Evolutionary conservation across 2,797 vertebrate species (phyloP).

Genomic region (Paguma larvata): DNA sequence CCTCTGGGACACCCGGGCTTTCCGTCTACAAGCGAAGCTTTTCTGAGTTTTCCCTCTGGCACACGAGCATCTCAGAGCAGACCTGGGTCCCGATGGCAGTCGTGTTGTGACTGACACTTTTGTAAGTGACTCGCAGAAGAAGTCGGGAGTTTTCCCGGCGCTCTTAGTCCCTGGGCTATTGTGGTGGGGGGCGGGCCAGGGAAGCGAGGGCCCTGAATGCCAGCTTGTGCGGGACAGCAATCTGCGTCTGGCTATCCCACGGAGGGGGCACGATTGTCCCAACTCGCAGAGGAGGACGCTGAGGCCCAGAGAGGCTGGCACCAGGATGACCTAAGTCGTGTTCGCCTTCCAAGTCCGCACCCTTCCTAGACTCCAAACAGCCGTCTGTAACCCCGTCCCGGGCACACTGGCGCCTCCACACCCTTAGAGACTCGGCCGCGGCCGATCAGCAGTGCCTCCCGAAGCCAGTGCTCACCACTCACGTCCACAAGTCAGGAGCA

Average conservation of each 20-base stretch:
- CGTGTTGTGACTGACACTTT: rapidly evolving
- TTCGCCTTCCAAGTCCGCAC: not conserved
- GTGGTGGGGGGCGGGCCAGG: not conserved
- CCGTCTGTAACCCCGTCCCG: rapidly evolving
- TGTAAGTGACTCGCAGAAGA: not conserved
- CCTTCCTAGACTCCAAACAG: not conserved
- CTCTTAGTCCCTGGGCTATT: not conserved
- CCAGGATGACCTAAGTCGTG: not conserved
- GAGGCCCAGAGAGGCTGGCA: not conserved
- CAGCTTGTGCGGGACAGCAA: rapidly evolving
- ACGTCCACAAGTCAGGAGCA: rapidly evolving
- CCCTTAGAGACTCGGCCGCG: not conserved
- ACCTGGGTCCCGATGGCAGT: not conserved
- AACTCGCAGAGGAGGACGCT: not conserved
- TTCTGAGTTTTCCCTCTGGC: not conserved
- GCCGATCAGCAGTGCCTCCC: rapidly evolving
- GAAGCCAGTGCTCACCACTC: not conserved
- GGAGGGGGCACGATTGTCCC: not conserved
- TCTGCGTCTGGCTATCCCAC: not conserved
- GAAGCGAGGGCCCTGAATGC: rapidly evolving
- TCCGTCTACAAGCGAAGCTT: not conserved
- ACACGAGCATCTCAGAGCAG: rapidly evolving
- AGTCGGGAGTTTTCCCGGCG: rapidly evolving
- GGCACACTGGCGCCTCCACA: too few species aligned
- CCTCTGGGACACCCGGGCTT: rapidly evolving